phyloP scores from a whole-genome alignment of 2,113 vertebrate genomes.

The Megaptera novaeangliae region DNA sequence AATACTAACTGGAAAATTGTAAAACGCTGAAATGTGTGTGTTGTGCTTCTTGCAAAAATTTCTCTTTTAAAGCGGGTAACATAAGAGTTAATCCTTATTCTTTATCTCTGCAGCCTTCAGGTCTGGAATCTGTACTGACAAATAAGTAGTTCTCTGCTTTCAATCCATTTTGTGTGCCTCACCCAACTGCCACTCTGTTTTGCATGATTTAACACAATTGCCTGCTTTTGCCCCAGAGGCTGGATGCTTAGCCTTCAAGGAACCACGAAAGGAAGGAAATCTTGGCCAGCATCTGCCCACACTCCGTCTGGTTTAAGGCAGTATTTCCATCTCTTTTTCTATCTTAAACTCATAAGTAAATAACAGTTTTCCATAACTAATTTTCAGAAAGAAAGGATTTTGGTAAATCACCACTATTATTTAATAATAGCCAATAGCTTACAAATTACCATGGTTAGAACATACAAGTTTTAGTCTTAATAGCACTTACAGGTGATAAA shows the following conservation, averaged over 20 bases:
- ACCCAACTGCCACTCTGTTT: background rate
- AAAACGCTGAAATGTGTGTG: slow-evolving; percentile 30
- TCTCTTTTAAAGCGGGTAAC: background rate
- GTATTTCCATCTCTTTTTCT: background rate
- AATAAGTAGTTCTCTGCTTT: slow-evolving; percentile 8
- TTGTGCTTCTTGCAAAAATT: background rate
- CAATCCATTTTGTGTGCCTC: background rate
- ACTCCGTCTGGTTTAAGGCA: background rate
- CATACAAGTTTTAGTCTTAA: background rate
- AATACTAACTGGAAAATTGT: slow-evolving; percentile 53
- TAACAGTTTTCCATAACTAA: slow-evolving; percentile 16
- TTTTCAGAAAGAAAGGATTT: slow-evolving; percentile 6
- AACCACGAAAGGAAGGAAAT: background rate
- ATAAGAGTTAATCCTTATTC: slow-evolving; percentile 26
- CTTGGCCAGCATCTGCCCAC: background rate
- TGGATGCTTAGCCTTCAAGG: background rate
- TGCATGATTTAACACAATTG: slow-evolving; percentile 43
- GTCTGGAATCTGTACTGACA: slow-evolving; percentile 26
- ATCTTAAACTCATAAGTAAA: slow-evolving; percentile 51
- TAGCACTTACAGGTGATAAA: background rate
- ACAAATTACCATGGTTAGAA: background rate
- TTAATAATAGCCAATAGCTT: background rate
- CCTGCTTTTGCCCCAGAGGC: slow-evolving; percentile 19
- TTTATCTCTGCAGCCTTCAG: slow-evolving; percentile 40
- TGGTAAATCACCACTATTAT: background rate